Conservation (phyloP, 2,888 invertebrate genomes). For the Agonopterix subpropinquella region DNA sequence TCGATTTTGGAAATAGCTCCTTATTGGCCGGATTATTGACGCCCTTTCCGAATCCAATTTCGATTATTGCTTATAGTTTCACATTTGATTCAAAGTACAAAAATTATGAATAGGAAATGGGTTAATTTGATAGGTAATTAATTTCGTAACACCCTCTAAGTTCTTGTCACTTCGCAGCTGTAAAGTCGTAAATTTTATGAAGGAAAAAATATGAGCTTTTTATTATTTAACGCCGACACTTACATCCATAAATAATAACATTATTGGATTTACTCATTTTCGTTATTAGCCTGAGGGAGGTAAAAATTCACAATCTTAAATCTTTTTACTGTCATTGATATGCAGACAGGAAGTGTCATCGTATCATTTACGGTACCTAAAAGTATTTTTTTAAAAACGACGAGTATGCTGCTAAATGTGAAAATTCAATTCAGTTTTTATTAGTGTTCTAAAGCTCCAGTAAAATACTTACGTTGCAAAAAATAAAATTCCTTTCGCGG, state of each 20-base stretch:
- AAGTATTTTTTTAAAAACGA: too few species aligned
- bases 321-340: too few species aligned
- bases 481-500: slow-evolving; percentile 46
- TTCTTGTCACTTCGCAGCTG: slow-evolving; percentile 9
- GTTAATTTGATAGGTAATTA: slow-evolving; percentile 12
- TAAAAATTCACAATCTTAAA: too few species aligned
- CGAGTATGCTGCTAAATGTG: too few species aligned
- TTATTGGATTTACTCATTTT: slow-evolving; percentile 2
- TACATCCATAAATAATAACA: slow-evolving; percentile 2
- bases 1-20: slow-evolving; percentile 51
- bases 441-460: too few species aligned
- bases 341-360: too few species aligned
- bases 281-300: not conserved
- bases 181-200: slow-evolving; percentile 1
- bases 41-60: slow-evolving; percentile 8
- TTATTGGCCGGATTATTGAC: slow-evolving; percentile 36
- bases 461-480: slow-evolving; percentile 23
- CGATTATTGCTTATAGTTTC: slow-evolving; percentile 1
- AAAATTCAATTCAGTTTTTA: too few species aligned
- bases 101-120: slow-evolving; percentile 8
- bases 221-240: not conserved
- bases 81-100: not conserved
- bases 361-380: too few species aligned
- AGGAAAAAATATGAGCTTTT: not conserved
- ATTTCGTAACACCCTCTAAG: slow-evolving; percentile 7